Evolutionary conservation across 2,797 vertebrate genomes (phyloP).

Genomic region (Chelonia mydas): DNA sequence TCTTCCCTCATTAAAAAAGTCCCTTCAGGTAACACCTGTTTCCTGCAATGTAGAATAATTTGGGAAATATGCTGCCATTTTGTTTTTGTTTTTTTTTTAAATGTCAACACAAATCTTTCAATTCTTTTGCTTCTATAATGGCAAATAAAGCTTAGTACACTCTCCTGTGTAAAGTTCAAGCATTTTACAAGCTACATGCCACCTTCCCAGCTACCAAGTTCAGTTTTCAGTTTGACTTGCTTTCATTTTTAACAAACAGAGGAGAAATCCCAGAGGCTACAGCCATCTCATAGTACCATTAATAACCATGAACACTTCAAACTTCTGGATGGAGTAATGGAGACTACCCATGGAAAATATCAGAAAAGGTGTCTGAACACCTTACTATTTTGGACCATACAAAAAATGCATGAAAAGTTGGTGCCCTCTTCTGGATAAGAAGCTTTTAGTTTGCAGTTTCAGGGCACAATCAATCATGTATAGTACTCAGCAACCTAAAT

Average conservation of each 20-base stretch:
- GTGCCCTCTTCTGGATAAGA: slow-evolving; percentile 58
- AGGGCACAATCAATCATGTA: background rate
- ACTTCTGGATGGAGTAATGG: background rate
- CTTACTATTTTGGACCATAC: background rate
- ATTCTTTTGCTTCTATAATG: background rate
- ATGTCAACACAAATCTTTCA: background rate
- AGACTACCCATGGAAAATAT: fast-evolving
- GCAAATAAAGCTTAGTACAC: background rate
- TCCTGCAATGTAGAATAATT: background rate
- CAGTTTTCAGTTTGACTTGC: too few species aligned
- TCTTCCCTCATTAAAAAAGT: background rate
- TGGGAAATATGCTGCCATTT: background rate
- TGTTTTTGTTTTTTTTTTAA: background rate
- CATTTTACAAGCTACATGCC: background rate
- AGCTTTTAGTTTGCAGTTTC: background rate
- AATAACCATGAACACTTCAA: fast-evolving
- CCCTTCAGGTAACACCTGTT: background rate
- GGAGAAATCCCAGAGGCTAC: background rate
- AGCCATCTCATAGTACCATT: fast-evolving
- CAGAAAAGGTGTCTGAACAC: fast-evolving
- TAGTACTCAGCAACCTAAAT: fast-evolving
- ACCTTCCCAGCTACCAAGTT: background rate
- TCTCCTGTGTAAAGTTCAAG: background rate
- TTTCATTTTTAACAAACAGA: background rate
- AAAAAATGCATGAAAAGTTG: fast-evolving